Evolutionary conservation across 2,797 vertebrate species (phyloP).

Genomic region (Onychomys arenicola): DNA sequence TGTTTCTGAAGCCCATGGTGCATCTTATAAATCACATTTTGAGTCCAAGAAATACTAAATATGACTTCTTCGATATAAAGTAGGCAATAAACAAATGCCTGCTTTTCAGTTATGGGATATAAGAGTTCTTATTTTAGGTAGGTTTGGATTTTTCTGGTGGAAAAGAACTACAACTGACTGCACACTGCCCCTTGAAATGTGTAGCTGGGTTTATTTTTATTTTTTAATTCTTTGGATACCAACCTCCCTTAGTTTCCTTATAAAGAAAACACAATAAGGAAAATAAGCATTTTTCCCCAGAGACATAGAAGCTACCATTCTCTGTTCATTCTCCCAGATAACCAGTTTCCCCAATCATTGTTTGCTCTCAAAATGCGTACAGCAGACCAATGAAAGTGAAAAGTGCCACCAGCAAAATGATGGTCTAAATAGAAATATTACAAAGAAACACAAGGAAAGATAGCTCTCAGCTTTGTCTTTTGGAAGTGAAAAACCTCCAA

Average conservation of each 20-base stretch:
- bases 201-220: background rate
- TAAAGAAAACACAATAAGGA: background rate
- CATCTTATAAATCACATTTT: background rate
- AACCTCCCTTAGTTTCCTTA: background rate
- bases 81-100: background rate
- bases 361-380: conserved; percentile 1
- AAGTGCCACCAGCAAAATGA: background rate
- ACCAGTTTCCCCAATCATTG: background rate
- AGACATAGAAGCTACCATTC: background rate
- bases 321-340: background rate
- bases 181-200: background rate
- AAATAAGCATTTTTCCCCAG: conserved; percentile 32
- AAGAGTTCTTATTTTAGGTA: background rate
- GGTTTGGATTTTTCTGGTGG: background rate
- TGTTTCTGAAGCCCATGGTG: background rate
- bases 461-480: background rate
- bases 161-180: background rate
- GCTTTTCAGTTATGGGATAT: background rate
- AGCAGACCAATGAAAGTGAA: background rate
- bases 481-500: background rate
- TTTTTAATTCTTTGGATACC: background rate
- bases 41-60: background rate
- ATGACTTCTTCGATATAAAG: background rate
- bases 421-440: background rate
- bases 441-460: conserved; percentile 7